Conservation (phyloP, 2,797 vertebrate species). For the Potorous gilbertii region DNA sequence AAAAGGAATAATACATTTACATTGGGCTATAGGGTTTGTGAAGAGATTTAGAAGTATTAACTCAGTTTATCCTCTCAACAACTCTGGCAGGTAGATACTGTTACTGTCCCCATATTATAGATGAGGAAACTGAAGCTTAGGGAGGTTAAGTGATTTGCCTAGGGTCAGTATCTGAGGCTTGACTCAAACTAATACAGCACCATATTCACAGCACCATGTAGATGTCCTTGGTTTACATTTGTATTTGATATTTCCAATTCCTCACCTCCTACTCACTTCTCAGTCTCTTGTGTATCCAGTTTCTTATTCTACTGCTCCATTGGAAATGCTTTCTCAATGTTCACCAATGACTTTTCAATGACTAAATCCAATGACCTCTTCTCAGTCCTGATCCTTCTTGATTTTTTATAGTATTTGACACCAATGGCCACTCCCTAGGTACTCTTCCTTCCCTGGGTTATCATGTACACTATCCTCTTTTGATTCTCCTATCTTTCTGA, state of each 20-base stretch:
- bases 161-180: background rate
- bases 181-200: background rate
- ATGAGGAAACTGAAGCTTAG: background rate
- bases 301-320: background rate
- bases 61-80: background rate
- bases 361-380: background rate
- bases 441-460: too few relatives aligned
- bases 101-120: background rate
- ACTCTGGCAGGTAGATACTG: rapidly evolving
- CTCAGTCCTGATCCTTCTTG: background rate
- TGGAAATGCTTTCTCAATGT: background rate
- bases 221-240: background rate
- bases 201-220: background rate
- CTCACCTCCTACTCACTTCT: background rate
- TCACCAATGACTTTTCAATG: background rate
- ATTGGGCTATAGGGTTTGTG: background rate
- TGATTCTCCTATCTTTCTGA: too few relatives aligned
- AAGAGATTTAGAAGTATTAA: background rate
- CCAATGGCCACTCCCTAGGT: background rate
- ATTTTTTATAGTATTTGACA: too few relatives aligned
- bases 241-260: background rate
- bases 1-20: background rate
- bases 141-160: background rate
- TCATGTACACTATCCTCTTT: too few relatives aligned
- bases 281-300: background rate